Percentiles rank a stretch among this genome's conserved stretches.
Evolutionary conservation across 1,140 invertebrate genomes (phyloP).

Genomic region (Atopsyche davidsoni): DNA sequence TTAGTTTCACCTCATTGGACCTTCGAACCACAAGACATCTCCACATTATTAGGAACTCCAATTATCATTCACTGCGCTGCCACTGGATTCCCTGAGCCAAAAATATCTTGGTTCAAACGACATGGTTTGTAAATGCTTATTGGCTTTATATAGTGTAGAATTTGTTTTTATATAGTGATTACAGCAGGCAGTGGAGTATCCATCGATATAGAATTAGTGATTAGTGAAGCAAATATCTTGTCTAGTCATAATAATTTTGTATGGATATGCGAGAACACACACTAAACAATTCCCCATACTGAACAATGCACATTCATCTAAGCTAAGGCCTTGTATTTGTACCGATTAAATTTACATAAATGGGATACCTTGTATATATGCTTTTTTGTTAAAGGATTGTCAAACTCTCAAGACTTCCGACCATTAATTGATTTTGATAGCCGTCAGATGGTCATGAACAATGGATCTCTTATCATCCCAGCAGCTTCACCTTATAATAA

Average conservation of each 20-base stretch:
- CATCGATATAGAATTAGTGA: too few species aligned
- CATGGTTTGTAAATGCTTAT: conserved; percentile 48
- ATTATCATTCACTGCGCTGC: conserved; percentile 70
- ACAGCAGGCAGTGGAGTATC: too few species aligned
- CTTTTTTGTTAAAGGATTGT: conserved; percentile 38
- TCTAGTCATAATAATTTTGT: too few species aligned
- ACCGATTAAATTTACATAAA: too few species aligned
- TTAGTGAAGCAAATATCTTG: too few species aligned
- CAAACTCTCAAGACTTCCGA: conserved; percentile 56
- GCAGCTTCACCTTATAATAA: conserved; percentile 65
- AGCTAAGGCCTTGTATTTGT: background rate
- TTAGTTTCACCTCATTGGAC: conserved; percentile 79
- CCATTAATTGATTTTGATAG: conserved; percentile 51
- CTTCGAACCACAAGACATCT: conserved; percentile 70
- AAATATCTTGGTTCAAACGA: conserved; percentile 65
- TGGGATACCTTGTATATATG: conserved; percentile 16
- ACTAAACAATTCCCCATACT: too few species aligned
- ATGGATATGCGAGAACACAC: too few species aligned
- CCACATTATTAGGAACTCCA: conserved; percentile 66
- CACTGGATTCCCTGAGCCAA: conserved; percentile 73
- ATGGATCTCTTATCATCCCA: conserved; percentile 65
- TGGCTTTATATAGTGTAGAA: too few species aligned
- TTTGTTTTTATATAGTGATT: too few species aligned
- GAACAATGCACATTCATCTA: too few species aligned
- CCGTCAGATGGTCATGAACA: conserved; percentile 52